Conservation (phyloP, 2,797 vertebrate species). For the Pachyuromys duprasi region DNA sequence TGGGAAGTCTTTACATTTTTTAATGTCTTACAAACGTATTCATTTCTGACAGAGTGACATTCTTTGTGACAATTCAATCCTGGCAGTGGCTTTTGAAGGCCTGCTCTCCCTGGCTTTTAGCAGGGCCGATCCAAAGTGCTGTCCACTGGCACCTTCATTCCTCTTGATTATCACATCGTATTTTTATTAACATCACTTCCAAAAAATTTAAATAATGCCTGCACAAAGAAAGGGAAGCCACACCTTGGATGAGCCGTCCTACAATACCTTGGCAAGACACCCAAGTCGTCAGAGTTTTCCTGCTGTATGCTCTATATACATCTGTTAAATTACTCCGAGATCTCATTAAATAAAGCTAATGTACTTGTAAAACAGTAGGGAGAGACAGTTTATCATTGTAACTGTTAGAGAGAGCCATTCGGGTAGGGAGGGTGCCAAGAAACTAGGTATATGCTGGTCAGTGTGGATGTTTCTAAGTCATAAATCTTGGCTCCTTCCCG, state of each 20-base stretch:
- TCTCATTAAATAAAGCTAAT: constrained; percentile 99
- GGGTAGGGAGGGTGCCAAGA: constrained; percentile 90
- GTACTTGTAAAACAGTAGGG: constrained; percentile 99
- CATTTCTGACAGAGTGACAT: constrained; percentile 70
- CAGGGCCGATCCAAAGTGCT: constrained; percentile 38
- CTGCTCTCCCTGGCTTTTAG: constrained; percentile 70
- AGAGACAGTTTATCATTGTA: constrained; percentile 97
- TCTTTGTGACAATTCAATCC: constrained; percentile 69
- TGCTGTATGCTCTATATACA: constrained; percentile 92
- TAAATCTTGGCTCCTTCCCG: constrained; percentile 99
- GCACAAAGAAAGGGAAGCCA: constrained; percentile 76
- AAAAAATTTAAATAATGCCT: constrained; percentile 82
- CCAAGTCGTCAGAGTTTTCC: constrained; percentile 90
- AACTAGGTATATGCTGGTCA: constrained; percentile 98
- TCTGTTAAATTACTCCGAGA: constrained; percentile 96
- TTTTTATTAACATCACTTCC: constrained; percentile 83
- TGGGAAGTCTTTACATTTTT: neutral
- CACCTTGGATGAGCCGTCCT: constrained; percentile 83
- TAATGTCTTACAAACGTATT: constrained; percentile 67
- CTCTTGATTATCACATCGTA: constrained; percentile 75
- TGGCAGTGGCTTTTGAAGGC: constrained; percentile 62
- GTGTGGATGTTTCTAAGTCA: constrained; percentile 96
- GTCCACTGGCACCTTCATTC: constrained; percentile 45
- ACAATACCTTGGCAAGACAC: constrained; percentile 88
- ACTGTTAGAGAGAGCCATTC: constrained; percentile 92